Evolutionary conservation across 2,797 vertebrate genomes (phyloP).

Genomic region (Anas flavirostris): DNA sequence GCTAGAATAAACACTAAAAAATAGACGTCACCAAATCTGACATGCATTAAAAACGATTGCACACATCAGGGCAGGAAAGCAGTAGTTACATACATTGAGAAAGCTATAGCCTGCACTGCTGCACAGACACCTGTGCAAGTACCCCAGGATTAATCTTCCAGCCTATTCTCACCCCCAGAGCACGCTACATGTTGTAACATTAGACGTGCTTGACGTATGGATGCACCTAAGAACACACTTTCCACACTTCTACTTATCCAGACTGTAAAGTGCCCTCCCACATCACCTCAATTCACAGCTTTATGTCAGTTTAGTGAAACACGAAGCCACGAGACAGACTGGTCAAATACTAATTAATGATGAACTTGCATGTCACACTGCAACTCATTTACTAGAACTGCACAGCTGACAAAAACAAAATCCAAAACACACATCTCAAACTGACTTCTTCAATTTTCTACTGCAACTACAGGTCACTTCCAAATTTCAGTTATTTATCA

Average conservation of each 20-base stretch:
- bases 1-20: not conserved
- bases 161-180: not conserved
- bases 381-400: not conserved
- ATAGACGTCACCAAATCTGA: not conserved
- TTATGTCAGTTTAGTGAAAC: not conserved
- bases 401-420: not conserved
- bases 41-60: not conserved
- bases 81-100: accelerated
- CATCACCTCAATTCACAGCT: not conserved
- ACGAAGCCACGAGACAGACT: not conserved
- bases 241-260: not conserved
- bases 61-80: not conserved
- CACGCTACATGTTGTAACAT: accelerated
- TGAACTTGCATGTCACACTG: not conserved
- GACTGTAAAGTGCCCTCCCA: not conserved
- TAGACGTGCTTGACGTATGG: accelerated
- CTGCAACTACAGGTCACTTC: not conserved
- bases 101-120: not conserved
- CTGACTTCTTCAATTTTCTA: not conserved
- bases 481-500: not conserved
- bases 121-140: not conserved
- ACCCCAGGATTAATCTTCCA: accelerated
- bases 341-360: not conserved
- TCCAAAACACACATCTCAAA: not conserved
- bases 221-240: not conserved